phyloP scores from a whole-genome alignment of 2,797 vertebrate genomes.

The Sciurus carolinensis region DNA sequence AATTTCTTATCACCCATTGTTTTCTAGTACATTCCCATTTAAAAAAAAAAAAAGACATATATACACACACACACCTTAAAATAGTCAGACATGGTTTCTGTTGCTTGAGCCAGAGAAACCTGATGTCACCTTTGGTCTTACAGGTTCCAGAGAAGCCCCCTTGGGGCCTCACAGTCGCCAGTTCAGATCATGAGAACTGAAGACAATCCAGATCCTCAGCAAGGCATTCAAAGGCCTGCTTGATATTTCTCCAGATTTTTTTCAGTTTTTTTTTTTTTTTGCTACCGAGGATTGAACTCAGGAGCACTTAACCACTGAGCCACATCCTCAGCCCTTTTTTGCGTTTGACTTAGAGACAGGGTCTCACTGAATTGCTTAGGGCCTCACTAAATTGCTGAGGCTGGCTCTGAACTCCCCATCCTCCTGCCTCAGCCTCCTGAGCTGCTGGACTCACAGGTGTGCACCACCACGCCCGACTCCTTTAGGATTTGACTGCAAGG shows the following conservation, averaged over 20 bases:
- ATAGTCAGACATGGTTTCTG: background rate
- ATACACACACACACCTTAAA: too few species aligned
- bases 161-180: background rate
- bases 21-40: conserved; percentile 21
- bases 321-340: too few species aligned
- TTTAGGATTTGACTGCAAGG: background rate
- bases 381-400: too few species aligned
- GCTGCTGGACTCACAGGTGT: too few species aligned
- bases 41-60: background rate
- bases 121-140: background rate
- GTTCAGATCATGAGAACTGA: background rate
- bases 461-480: too few species aligned
- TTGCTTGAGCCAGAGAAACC: background rate
- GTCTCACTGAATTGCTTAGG: too few species aligned
- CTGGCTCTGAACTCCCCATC: too few species aligned
- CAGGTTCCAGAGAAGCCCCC: background rate
- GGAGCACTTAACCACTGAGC: too few species aligned
- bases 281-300: too few species aligned
- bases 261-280: background rate
- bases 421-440: too few species aligned
- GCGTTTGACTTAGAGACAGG: too few species aligned
- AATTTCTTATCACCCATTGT: background rate
- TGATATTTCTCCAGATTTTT: background rate
- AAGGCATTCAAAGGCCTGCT: background rate
- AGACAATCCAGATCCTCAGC: background rate